Conservation (phyloP, 2,797 vertebrate genomes). For the Mastacembelus armatus region DNA sequence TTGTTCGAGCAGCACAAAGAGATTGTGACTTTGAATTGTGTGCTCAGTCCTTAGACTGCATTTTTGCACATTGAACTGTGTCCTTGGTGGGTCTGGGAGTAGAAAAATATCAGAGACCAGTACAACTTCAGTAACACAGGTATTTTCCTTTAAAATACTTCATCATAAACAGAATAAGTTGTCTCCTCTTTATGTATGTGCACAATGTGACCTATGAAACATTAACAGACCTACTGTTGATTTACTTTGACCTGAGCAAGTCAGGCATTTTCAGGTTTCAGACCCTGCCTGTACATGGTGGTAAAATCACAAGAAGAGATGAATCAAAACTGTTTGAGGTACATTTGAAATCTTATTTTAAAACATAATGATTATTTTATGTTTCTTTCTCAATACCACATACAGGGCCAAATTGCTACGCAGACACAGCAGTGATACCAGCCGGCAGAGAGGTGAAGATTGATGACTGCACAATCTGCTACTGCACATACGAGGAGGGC, state of each 20-base stretch:
- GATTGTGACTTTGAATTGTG: constrained; percentile 38
- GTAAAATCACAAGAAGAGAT: constrained; percentile 26
- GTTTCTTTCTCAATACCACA: constrained; percentile 24
- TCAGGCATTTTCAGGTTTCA: constrained; percentile 8
- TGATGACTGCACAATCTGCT: constrained; percentile 97
- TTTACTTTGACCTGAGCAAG: constrained; percentile 29
- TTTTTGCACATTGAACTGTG: constrained; percentile 11
- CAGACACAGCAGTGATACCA: constrained; percentile 94
- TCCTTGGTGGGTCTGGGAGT: constrained; percentile 31
- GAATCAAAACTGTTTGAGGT: constrained; percentile 5
- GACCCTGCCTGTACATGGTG: constrained; percentile 20
- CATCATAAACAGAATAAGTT: neutral
- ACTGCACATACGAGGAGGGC: constrained; percentile 98
- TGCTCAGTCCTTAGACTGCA: constrained; percentile 3
- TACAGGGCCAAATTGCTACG: constrained; percentile 97
- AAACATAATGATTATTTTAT: constrained; percentile 8
- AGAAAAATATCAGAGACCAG: constrained; percentile 17
- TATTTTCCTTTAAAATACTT: constrained; percentile 1
- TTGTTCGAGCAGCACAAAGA: constrained; percentile 34
- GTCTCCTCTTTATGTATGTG: neutral
- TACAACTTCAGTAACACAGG: constrained; percentile 1
- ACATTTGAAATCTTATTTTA: constrained; percentile 34
- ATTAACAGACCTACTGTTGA: neutral
- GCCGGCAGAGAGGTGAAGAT: constrained; percentile 97
- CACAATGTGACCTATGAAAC: neutral